Evolutionary conservation across 1,140 invertebrate species (phyloP).

Genomic region (Danaus plexippus): DNA sequence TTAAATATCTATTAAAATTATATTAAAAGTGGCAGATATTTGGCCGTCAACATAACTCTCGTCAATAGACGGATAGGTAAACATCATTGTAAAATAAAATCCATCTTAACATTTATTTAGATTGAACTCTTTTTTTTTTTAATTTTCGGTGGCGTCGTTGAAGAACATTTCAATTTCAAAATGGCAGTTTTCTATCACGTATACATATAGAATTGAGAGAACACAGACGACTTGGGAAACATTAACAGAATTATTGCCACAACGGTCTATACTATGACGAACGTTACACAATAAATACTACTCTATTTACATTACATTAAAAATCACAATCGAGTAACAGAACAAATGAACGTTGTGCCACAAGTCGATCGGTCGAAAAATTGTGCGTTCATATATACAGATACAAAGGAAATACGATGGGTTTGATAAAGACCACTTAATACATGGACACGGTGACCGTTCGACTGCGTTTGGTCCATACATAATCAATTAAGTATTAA

Average conservation of each 20-base stretch:
- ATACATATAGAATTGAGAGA: conserved; percentile 49
- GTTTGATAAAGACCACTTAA: conserved; percentile 1
- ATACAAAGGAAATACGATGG: conserved; percentile 7
- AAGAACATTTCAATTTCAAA: conserved; percentile 39
- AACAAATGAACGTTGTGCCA: conserved; percentile 21
- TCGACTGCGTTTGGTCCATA: conserved; percentile 53
- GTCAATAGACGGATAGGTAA: conserved; percentile 28
- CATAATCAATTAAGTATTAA: too few species aligned
- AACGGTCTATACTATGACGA: conserved; percentile 34
- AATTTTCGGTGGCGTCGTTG: conserved; percentile 38
- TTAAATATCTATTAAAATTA: conserved; percentile 14
- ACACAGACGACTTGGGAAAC: conserved; percentile 42
- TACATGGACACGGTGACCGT: conserved; percentile 22
- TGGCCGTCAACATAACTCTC: conserved; percentile 15
- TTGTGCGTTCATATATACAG: conserved; percentile 31
- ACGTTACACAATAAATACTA: conserved; percentile 29
- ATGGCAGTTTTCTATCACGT: conserved; percentile 67
- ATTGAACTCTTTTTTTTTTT: conserved; percentile 18
- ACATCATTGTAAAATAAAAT: conserved; percentile 19
- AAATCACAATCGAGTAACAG: conserved; percentile 26
- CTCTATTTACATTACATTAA: conserved; percentile 32
- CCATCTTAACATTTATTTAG: conserved; percentile 14
- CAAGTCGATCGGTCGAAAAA: conserved; percentile 25
- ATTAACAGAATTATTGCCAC: conserved; percentile 54
- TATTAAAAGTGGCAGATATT: conserved; percentile 13